Evolutionary conservation across 2,888 invertebrate species (phyloP).

Genomic region (Meta bourneti): DNA sequence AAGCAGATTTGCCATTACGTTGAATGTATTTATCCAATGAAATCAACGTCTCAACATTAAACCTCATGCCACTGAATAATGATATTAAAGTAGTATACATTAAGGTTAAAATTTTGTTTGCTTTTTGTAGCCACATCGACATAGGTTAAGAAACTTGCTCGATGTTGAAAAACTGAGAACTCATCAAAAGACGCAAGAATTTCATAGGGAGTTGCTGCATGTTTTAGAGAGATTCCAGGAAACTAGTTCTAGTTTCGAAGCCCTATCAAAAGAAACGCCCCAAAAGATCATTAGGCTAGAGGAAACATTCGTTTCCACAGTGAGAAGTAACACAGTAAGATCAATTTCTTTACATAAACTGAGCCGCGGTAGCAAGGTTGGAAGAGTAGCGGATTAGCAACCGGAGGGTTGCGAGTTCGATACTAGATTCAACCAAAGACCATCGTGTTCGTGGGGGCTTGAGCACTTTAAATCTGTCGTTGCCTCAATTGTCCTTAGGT

Average conservation of each 20-base stretch:
- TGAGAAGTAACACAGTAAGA: neutral
- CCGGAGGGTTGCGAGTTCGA: too few relatives aligned
- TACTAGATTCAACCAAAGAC: too few relatives aligned
- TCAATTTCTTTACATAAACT: neutral
- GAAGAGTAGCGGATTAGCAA: too few relatives aligned
- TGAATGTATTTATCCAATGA: too few relatives aligned
- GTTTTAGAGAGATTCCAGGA: neutral
- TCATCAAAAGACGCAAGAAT: slow-evolving; percentile 9
- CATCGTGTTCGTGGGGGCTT: too few relatives aligned
- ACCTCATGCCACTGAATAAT: too few relatives aligned
- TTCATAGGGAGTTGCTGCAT: neutral
- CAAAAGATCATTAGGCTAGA: slow-evolving; percentile 1
- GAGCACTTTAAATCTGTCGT: too few relatives aligned
- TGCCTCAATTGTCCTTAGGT: too few relatives aligned
- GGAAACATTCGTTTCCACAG: neutral
- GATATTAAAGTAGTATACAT: too few relatives aligned
- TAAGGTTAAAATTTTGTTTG: neutral
- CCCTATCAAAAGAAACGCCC: neutral
- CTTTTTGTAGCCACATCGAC: neutral
- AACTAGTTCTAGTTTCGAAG: neutral
- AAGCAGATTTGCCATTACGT: too few relatives aligned
- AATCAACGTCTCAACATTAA: too few relatives aligned
- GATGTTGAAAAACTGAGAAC: neutral
- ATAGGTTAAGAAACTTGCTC: slow-evolving; percentile 9
- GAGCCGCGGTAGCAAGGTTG: too few relatives aligned